Conservation (phyloP, 2,888 invertebrate genomes). For the Acronicta alni region DNA sequence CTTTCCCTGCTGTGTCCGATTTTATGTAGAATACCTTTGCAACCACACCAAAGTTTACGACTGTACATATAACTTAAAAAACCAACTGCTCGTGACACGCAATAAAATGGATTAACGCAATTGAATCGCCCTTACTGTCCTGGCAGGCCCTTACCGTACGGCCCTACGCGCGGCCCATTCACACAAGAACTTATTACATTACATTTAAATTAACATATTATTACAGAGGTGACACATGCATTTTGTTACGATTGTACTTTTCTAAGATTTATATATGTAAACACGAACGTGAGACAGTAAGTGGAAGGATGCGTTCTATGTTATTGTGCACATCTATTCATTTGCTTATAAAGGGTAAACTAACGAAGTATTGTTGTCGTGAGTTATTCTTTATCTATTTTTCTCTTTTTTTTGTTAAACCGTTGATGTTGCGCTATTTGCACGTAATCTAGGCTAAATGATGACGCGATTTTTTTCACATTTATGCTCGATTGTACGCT, state of each 20-base stretch:
- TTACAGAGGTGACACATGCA: slow-evolving; percentile 75
- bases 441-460: slow-evolving; percentile 62
- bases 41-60: slow-evolving; percentile 44
- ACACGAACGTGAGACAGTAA: slow-evolving; percentile 78
- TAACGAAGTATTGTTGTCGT: slow-evolving; percentile 83
- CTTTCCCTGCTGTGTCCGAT: slow-evolving; percentile 27
- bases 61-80: slow-evolving; percentile 59
- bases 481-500: slow-evolving; percentile 43
- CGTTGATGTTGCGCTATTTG: slow-evolving; percentile 67
- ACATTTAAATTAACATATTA: slow-evolving; percentile 88
- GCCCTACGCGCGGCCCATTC: slow-evolving; percentile 62
- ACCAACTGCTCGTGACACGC: slow-evolving; percentile 80
- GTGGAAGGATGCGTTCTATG: slow-evolving; percentile 54
- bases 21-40: slow-evolving; percentile 28
- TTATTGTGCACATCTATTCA: slow-evolving; percentile 51
- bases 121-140: slow-evolving; percentile 69
- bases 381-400: slow-evolving; percentile 65
- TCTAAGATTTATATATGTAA: slow-evolving; percentile 86
- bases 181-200: slow-evolving; percentile 83
- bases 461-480: slow-evolving; percentile 53
- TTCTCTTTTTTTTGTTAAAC: slow-evolving; percentile 63
- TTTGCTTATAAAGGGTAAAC: slow-evolving; percentile 66
- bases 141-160: slow-evolving; percentile 46
- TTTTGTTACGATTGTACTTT: slow-evolving; percentile 76
- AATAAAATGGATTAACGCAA: slow-evolving; percentile 86